These are phyloP conservation scores for Atta texana DNA, from an alignment of 1,140 invertebrate genomes.

Conservation along the genomic window DNA sequence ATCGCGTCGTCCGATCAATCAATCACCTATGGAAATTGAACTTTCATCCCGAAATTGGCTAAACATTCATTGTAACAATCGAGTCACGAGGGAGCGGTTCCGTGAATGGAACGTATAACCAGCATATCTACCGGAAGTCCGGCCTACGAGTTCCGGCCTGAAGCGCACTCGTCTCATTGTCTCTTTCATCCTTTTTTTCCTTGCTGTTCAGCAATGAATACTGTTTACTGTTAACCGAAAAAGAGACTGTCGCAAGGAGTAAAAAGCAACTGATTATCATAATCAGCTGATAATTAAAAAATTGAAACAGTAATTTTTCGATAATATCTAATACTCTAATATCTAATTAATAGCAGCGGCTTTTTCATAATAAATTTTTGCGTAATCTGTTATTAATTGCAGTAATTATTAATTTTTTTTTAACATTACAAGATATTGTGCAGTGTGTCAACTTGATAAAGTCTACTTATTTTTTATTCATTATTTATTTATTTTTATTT, in stretches of 20 bases:
- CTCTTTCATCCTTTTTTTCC: conserved; percentile 68
- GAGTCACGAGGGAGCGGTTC: conserved; percentile 73
- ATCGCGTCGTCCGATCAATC: conserved; percentile 9
- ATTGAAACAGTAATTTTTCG: background rate
- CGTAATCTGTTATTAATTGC: conserved; percentile 19
- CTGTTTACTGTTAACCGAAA: conserved; percentile 61
- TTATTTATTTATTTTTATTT: too few species aligned
- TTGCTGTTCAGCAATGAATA: conserved; percentile 57
- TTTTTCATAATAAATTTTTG: background rate
- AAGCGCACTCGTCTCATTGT: conserved; percentile 77
- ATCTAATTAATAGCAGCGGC: background rate
- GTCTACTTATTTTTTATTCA: too few species aligned
- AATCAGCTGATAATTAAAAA: conserved; percentile 17
- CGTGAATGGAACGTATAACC: conserved; percentile 81
- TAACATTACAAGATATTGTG: background rate
- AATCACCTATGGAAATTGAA: conserved; percentile 56
- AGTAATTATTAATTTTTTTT: background rate
- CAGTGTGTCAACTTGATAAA: too few species aligned
- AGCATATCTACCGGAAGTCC: conserved; percentile 86
- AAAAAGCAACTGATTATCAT: background rate
- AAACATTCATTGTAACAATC: conserved; percentile 70
- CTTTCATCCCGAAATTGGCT: conserved; percentile 71
- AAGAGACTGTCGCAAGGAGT: conserved; percentile 51
- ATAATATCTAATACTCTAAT: background rate
- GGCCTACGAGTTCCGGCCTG: conserved; percentile 85